phyloP scores from a whole-genome alignment of 2,113 vertebrate genomes.

The Oryctolagus cuniculus region mOryCun1.1 NC_091433.1:176176501-176177000 shows the following conservation, averaged over 20 bases:
- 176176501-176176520: not conserved
- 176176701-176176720: not conserved
- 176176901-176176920: not conserved
- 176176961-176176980: not conserved
- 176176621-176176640: not conserved
- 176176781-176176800: not conserved
- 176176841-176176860: too few relatives aligned
- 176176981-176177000: not conserved
- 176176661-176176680: not conserved
- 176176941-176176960: not conserved
- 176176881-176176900: not conserved
- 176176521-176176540: not conserved
- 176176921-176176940: not conserved
- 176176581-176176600: not conserved
- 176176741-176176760: too few relatives aligned
- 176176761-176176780: not conserved
- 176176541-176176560: not conserved
- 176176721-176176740: not conserved
- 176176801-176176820: not conserved
- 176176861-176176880: not conserved
- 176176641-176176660: not conserved
- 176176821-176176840: not conserved
- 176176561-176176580: not conserved
- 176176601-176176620: not conserved
- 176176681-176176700: too few relatives aligned